These are phyloP conservation scores for Andrena dorsata DNA, from an alignment of 2,888 invertebrate genomes.

Conservation along the genomic window DNA sequence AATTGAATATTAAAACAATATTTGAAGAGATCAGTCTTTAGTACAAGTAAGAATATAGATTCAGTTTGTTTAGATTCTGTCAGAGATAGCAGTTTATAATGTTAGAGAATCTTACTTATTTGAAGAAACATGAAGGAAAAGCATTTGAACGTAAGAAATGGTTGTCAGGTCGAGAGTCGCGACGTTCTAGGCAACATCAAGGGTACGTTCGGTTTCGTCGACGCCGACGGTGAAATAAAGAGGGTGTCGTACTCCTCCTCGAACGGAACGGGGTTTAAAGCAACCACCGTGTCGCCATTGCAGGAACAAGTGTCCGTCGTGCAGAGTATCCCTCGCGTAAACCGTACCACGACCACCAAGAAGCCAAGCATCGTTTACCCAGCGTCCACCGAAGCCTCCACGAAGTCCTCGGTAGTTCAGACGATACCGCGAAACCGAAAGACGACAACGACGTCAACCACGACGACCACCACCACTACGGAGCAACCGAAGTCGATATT, in stretches of 20 bases:
- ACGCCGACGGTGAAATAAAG: slow-evolving; percentile 91
- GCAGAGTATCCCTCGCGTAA: slow-evolving; percentile 82
- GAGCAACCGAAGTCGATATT: slow-evolving; percentile 77
- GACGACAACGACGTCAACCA: slow-evolving; percentile 80
- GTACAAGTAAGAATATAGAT: no score
- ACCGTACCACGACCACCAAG: slow-evolving; percentile 86
- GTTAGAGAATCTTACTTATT: no score
- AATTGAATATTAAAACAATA: neutral
- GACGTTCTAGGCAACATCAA: slow-evolving; percentile 93
- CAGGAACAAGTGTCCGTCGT: slow-evolving; percentile 84
- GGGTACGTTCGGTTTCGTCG: slow-evolving; percentile 93
- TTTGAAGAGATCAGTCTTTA: neutral
- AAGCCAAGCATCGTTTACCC: slow-evolving; percentile 77
- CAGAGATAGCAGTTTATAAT: no score
- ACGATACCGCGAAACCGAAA: slow-evolving; percentile 87
- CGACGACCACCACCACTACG: slow-evolving; percentile 80
- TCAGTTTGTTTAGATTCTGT: no score
- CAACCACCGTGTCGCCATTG: slow-evolving; percentile 85
- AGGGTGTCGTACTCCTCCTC: slow-evolving; percentile 91
- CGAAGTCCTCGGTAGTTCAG: slow-evolving; percentile 88
- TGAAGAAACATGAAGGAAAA: neutral
- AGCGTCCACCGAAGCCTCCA: slow-evolving; percentile 86
- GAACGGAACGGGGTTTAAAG: slow-evolving; percentile 86
- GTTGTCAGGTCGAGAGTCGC: slow-evolving; percentile 89
- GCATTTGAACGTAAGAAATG: slow-evolving; percentile 45